phyloP scores from a whole-genome alignment of 1,140 invertebrate genomes.

The Lordiphosa collinella region DNA sequence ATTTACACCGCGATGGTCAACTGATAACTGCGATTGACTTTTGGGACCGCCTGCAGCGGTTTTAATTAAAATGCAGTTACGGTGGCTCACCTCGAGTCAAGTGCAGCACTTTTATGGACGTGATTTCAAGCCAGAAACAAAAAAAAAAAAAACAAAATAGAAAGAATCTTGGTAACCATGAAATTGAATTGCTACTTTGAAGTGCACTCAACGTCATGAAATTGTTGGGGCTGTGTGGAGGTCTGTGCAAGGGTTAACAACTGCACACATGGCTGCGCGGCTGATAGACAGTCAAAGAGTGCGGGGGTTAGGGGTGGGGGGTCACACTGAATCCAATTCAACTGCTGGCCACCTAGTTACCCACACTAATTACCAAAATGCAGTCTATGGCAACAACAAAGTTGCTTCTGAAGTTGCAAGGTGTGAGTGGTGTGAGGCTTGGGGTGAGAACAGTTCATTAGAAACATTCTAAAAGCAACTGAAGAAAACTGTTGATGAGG shows the following conservation, averaged over 20 bases:
- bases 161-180: constrained; percentile 50
- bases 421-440: background rate
- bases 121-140: constrained; percentile 23
- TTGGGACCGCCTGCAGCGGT: constrained; percentile 4
- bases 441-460: constrained; percentile 36
- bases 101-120: constrained; percentile 38
- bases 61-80: constrained; percentile 40
- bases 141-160: constrained; percentile 9
- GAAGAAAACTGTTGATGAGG: constrained; percentile 6
- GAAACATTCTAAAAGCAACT: constrained; percentile 15
- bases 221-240: background rate
- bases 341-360: constrained; percentile 48
- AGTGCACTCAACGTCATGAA: constrained; percentile 51
- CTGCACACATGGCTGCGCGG: constrained; percentile 48
- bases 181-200: constrained; percentile 67
- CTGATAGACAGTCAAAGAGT: constrained; percentile 37
- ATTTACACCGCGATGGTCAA: constrained; percentile 14
- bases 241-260: constrained; percentile 19
- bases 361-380: constrained; percentile 51
- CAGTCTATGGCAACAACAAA: constrained; percentile 37
- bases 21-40: constrained; percentile 11
- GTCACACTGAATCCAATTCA: constrained; percentile 1
- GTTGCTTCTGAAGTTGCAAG: constrained; percentile 29
- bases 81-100: constrained; percentile 31
- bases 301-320: background rate